Evolutionary conservation across 1,140 invertebrate genomes (phyloP), one percentile per base, ranked within the genome.

Genomic region (Anoplolepis gracilipes): DNA sequence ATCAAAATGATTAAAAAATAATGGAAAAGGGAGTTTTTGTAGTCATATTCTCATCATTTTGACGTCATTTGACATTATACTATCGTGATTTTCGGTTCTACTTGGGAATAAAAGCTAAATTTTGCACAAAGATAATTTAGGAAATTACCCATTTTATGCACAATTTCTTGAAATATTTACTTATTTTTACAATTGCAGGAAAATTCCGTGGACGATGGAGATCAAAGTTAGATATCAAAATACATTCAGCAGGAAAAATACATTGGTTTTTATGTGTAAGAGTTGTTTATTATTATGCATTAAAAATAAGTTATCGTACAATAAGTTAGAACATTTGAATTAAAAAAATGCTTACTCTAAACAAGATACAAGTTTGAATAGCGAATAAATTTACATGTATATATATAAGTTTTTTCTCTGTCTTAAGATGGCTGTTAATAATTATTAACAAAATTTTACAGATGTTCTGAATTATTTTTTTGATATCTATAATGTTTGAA

Each of bases 301-400:
- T 85, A 88, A n/a, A n/a, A n/a, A n/a, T n/a, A n/a, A n/a, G n/a
- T n/a, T n/a, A n/a, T n/a, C 89, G 28, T 85, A 88, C 67, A 90
- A 90, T 87, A 90, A 90, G 30, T 90, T 90, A 89, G 36, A n/a
- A 4, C 1, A 11, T 53, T 86, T 89, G 86, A 89, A 86, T 89
- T 78, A 16, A 46, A 70, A 16, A 59, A n/a, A 22, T 22, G 11
- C 16, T 33, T 57, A 59, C 13, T 7, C 22, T 77, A 53, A 3
- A 19, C 19, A 10, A 30, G 13, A 36, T 22, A 79, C 4, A 70
- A n/a, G 16, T 49, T n/a, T 53, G 10, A 46, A 30, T 46, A 39
- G 16, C 3, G 22, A 39, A n/a, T 0, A 11, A 59, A 57, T 46
- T 28, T 61, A 72, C 61, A 72, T 70, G 16, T 46, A 72, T 73